A percentile compares a stretch with the other conserved stretches of the same genome.
phyloP scores from a whole-genome alignment of 2,888 invertebrate genomes.

The Operophtera brumata region DNA sequence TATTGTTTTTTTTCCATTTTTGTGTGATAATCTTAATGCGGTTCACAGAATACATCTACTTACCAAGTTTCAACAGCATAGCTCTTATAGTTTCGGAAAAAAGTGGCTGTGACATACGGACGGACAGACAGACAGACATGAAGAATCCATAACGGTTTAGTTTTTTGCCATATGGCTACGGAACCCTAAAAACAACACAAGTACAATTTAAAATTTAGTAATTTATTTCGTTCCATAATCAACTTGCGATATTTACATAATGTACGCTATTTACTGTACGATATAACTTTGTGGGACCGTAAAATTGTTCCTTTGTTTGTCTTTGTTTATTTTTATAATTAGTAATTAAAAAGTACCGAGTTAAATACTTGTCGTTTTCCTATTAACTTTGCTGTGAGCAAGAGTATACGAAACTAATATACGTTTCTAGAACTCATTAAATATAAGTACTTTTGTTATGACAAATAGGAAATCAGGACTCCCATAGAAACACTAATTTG shows the following conservation, averaged over 20 bases:
- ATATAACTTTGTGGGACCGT: conserved; percentile 14
- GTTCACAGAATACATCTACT: no score
- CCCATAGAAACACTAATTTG: neutral
- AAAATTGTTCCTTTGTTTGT: no score
- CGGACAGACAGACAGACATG: no score
- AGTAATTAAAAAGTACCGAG: neutral
- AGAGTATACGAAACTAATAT: neutral
- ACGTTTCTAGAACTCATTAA: neutral
- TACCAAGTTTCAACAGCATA: no score
- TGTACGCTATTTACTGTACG: conserved; percentile 21
- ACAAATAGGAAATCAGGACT: neutral
- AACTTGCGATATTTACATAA: conserved; percentile 2
- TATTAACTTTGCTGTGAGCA: neutral
- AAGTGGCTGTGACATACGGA: no score
- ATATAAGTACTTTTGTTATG: neutral
- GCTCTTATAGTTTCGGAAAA: no score
- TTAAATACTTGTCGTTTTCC: neutral
- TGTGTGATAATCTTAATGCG: no score
- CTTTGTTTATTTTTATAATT: conserved; percentile 9
- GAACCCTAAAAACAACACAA: no score
- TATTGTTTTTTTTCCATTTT: no score
- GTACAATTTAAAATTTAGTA: no score
- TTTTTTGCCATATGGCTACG: no score
- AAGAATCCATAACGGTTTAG: no score
- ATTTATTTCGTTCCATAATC: neutral